Evolutionary conservation across 1,140 invertebrate species (phyloP), one percentile per base, ranked within the genome.

Genomic region (Zaprionus tsacasi): DNA sequence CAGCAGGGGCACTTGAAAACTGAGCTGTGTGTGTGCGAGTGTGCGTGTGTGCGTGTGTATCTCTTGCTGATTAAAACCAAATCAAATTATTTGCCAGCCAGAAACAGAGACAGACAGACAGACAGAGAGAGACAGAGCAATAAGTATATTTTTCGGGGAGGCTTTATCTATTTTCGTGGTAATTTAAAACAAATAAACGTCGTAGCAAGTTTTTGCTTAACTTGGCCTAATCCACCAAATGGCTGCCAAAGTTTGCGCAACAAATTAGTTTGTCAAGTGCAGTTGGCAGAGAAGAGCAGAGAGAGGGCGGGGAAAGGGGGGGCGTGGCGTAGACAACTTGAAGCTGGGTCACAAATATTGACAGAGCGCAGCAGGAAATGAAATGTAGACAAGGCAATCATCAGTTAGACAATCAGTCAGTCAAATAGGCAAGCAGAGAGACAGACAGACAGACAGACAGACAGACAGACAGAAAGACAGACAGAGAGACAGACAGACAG

Each of bases 251-350:
- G 82, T 87, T 87, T 87, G 80, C 78, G 66, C 78, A 87, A 82
- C 82, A 87, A 87, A 87, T 87, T 87, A 87, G 82, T 87, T 87
- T 87, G 82, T 87, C 82, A 87, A 87, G 82, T 83, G 83, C 80
- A 83, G 60, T 50, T 60, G 27, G 43, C 67, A 64, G 36, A 71
- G 66, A 1, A 5, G 57, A n/a, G n/a, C 8, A 13, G 40, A 5
- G 43, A 10, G 10, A 6, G 63, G 61, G 72, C 55, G 78, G 56
- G 56, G 65, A 64, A 52, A 27, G 25, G 57, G 25, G 57, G 52
- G 58, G 64, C 38, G 27, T n/a, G n/a, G 61, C 50, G 61, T 65
- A 64, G 52, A 56, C 70, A 66, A 68, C 56, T 73, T 60, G 56
- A 69, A 74, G 73, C 60, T 59, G 56, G 57, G 50, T 52, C 64